phyloP scores from a whole-genome alignment of 2,888 invertebrate species.

The Phaonia tiefii region DNA sequence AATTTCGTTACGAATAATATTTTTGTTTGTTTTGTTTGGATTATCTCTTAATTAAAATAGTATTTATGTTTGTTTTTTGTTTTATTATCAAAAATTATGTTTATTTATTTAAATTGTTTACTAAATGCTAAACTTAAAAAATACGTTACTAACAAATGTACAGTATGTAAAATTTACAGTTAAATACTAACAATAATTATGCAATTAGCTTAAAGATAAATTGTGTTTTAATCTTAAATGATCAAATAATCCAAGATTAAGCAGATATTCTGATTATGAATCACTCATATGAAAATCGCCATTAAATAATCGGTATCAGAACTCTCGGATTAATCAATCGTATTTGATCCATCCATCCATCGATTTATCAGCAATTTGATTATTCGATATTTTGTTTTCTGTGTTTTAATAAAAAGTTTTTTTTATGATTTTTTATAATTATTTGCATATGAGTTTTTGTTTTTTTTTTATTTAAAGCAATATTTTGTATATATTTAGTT shows the following conservation, averaged over 20 bases:
- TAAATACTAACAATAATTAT: slow-evolving; percentile 42
- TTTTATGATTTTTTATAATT: slow-evolving; percentile 22
- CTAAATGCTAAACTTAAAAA: slow-evolving; percentile 39
- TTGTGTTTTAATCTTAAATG: slow-evolving; percentile 16
- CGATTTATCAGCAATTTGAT: slow-evolving; percentile 36
- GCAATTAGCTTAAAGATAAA: slow-evolving; percentile 39
- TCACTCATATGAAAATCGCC: slow-evolving; percentile 8
- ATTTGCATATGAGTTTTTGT: slow-evolving; percentile 24
- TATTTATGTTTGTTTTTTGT: slow-evolving; percentile 28
- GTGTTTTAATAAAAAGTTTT: slow-evolving; percentile 33
- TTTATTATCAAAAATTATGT: slow-evolving; percentile 41
- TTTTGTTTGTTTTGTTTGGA: slow-evolving; percentile 6
- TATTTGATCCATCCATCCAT: slow-evolving; percentile 25
- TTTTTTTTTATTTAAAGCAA: slow-evolving; percentile 34
- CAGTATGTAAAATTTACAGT: slow-evolving; percentile 42
- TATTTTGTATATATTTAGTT: slow-evolving; percentile 27
- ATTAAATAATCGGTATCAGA: slow-evolving; percentile 17
- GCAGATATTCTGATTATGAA: slow-evolving; percentile 22
- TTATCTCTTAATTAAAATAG: slow-evolving; percentile 36
- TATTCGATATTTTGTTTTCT: slow-evolving; percentile 13
- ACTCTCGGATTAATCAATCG: slow-evolving; percentile 5
- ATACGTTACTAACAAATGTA: slow-evolving; percentile 42
- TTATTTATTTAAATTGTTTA: slow-evolving; percentile 34
- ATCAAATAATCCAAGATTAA: slow-evolving; percentile 13
- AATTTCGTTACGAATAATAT: not conserved